Conservation (phyloP, 2,113 vertebrate genomes). For the Nothobranchius kuhntae region DNA sequence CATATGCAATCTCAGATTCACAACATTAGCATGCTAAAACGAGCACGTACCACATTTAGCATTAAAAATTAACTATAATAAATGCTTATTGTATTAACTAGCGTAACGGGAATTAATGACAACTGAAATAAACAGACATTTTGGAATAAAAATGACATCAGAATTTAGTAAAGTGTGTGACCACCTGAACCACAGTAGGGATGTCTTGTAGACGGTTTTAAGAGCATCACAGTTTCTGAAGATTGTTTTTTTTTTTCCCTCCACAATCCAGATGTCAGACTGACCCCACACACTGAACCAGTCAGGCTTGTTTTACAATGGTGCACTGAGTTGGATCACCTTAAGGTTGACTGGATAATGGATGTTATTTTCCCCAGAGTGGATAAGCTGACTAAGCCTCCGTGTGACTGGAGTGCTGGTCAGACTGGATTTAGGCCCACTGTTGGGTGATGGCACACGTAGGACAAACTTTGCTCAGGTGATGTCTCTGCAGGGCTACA, state of each 20-base stretch:
- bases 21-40: neutral
- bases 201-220: neutral
- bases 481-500: neutral
- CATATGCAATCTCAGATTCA: neutral
- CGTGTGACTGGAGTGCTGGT: conserved; percentile 69
- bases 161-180: neutral
- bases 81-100: too few relatives aligned
- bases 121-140: neutral
- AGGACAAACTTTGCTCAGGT: conserved; percentile 15
- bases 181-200: too few relatives aligned
- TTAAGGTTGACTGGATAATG: conserved; percentile 48
- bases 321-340: conserved; percentile 26
- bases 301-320: conserved; percentile 7
- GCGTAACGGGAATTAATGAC: neutral
- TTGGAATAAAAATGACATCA: neutral
- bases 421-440: conserved; percentile 65
- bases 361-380: conserved; percentile 60
- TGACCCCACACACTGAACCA: conserved; percentile 19
- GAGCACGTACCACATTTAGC: neutral
- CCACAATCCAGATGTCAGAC: conserved; percentile 2
- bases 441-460: conserved; percentile 37
- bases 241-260: neutral
- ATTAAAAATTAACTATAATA: neutral
- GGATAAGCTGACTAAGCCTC: conserved; percentile 76
- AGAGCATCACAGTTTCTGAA: neutral